Base-by-base conservation (phyloP, 1,140 invertebrate genomes). In the Psilanteris sp. region DNA sequence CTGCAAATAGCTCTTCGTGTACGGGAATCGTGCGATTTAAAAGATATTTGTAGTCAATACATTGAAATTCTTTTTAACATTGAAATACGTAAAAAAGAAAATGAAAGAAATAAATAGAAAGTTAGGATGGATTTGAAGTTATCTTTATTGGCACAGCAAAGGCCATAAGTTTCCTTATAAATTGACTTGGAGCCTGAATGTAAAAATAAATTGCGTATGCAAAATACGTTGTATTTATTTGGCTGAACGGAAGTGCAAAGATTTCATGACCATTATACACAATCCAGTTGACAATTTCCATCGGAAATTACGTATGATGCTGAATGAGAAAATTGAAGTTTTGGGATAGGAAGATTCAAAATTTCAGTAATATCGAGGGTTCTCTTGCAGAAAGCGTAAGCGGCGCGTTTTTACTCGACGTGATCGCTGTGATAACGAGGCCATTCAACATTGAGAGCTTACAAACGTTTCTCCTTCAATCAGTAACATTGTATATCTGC, bases 391-490 rank as follows among this genome's bases (percentile, higher is more conserved):
- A 46, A 57, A 48, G 27, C 13, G 31, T 57, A 46, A 68, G 64
- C 37, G 29, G 4, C 37, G 39, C 24, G 46, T 77, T 77, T 77
- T 77, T 67, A 36, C 44, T 24, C n/a, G 14, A 18, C 8, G 22
- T 15, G 64, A 31, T 70, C 36, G 46, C 18, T 2, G 44, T 39
- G 79, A 82, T 83, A 83, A 83, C 80, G 79, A 83, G 77, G 61
- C 66, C 57, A 81, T 83, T 83, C 82, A 83, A 59, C 15, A 27
- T 26, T 74, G 81, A 82, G 75, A 54, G 76, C 79, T 77, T 74
- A 66, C 68, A 52, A 83, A 81, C 73, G 71, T 74, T 81, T 81
- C 71, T 78, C 62, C 67, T 77, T 62, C 82, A 83, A 83, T 83
- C 81, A 83, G 43, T 67, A 31, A 62, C 62, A 82, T 83, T 83